Evolutionary conservation across 2,113 vertebrate species (phyloP).

Genomic region (Rhynchomys soricoides): DNA sequence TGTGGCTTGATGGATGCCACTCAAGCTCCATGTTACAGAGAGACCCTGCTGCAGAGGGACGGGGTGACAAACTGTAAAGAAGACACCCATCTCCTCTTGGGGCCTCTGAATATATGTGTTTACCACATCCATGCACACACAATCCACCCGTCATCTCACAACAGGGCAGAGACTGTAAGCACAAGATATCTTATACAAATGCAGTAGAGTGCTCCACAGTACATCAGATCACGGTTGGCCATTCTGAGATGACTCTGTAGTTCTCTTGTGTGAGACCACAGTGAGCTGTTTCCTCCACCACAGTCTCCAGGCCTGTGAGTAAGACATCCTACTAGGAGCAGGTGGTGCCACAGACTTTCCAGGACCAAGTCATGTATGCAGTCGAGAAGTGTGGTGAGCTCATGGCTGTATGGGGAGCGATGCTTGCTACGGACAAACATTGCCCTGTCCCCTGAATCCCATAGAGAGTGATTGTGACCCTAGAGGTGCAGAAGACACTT

Average conservation of each 20-base stretch:
- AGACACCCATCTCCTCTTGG: neutral
- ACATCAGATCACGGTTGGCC: too few relatives aligned
- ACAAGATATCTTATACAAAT: fast-evolving
- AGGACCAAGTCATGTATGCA: neutral
- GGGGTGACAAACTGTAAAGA: too few relatives aligned
- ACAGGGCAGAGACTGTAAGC: neutral
- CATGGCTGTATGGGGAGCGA: neutral
- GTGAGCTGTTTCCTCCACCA: neutral
- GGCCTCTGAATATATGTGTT: neutral
- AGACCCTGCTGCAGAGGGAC: neutral
- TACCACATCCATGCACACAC: neutral
- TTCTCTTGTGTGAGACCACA: neutral
- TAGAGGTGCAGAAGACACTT: neutral
- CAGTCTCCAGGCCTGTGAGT: neutral
- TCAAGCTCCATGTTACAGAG: neutral
- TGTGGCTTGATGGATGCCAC: too few relatives aligned
- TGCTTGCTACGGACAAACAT: neutral
- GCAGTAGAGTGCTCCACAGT: neutral
- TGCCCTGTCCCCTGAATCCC: neutral
- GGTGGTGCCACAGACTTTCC: too few relatives aligned
- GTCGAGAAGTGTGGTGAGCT: neutral
- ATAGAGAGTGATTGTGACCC: fast-evolving
- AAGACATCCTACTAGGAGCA: neutral
- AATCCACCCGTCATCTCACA: neutral
- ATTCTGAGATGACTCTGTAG: neutral